These are phyloP conservation scores for Danio jaintianensis DNA, from an alignment of 2,797 vertebrate species.

Conservation along the genomic window DNA sequence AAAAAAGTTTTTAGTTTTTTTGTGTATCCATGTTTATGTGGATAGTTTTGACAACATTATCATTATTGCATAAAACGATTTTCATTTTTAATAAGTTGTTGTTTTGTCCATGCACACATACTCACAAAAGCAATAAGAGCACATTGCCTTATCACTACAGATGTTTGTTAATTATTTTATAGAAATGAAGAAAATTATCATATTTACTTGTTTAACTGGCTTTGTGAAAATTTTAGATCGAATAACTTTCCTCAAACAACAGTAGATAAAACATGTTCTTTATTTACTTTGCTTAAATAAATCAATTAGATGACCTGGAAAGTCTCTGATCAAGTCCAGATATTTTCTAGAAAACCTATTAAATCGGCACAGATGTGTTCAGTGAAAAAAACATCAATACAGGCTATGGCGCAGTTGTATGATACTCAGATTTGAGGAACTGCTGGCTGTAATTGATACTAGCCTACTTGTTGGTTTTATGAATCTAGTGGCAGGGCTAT, in stretches of 20 bases:
- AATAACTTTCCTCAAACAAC: neutral
- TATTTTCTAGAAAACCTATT: neutral
- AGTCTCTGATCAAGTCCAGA: neutral
- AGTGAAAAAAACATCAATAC: neutral
- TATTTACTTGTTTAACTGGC: neutral
- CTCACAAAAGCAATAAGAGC: neutral
- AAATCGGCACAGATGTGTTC: neutral
- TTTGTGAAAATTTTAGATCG: neutral
- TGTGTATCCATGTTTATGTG: no score
- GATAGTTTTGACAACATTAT: no score
- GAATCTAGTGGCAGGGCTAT: neutral
- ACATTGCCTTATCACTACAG: neutral
- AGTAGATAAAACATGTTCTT: neutral
- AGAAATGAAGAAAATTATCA: neutral
- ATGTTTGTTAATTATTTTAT: neutral
- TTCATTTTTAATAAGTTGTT: no score
- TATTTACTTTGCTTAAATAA: neutral
- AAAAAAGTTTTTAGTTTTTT: no score
- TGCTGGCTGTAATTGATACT: neutral
- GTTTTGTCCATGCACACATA: neutral
- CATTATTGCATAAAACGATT: no score
- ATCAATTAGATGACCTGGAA: neutral
- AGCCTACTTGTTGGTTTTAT: constrained; percentile 13
- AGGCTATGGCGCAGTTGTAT: neutral
- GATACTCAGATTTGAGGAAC: neutral